These are phyloP conservation scores for Butorides virescens DNA, from an alignment of 2,113 vertebrate species.

Conservation along the genomic window DNA sequence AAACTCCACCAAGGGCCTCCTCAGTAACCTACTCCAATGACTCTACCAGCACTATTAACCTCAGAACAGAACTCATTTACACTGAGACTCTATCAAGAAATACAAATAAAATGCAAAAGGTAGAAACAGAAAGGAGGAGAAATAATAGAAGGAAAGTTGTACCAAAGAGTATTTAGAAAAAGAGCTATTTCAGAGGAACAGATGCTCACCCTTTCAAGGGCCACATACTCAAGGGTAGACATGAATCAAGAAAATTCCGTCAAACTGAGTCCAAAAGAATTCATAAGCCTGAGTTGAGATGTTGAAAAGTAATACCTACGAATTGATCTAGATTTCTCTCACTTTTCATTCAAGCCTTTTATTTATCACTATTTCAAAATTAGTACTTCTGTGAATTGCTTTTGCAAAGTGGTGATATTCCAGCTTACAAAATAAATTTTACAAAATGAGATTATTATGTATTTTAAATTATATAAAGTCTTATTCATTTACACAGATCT, in stretches of 20 bases:
- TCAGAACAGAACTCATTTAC: neutral
- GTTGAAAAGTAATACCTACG: neutral
- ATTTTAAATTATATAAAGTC: neutral
- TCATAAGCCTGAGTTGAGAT: neutral
- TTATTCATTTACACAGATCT: neutral
- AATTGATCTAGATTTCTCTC: neutral
- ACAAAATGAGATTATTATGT: neutral
- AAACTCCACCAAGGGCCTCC: neutral
- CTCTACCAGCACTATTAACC: neutral
- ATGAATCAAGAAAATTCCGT: neutral
- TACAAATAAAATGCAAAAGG: neutral
- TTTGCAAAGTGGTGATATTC: neutral
- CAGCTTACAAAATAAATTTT: neutral
- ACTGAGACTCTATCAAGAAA: neutral
- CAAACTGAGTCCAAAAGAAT: neutral
- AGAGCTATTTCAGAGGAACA: neutral
- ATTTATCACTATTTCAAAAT: neutral
- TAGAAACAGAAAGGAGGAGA: neutral
- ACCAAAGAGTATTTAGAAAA: neutral
- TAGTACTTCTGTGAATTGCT: neutral
- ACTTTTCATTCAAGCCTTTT: neutral
- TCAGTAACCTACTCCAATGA: neutral
- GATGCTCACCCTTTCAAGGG: neutral
- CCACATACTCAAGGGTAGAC: neutral
- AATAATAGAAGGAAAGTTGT: neutral